Evolutionary conservation across 2,113 vertebrate genomes (phyloP).

Genomic region (Onychostoma macrolepis): DNA sequence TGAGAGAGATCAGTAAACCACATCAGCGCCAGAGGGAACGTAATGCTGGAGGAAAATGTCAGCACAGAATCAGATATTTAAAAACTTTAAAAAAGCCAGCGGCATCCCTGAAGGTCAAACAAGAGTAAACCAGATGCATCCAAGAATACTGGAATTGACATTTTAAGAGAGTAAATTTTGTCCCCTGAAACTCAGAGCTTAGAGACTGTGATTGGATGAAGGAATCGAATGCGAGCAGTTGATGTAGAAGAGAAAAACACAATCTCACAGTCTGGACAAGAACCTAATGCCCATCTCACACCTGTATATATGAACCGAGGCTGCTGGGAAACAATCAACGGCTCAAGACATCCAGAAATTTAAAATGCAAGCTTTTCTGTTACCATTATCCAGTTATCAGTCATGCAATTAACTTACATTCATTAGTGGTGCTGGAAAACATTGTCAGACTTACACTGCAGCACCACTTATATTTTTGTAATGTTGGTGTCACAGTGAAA

Average conservation of each 20-base stretch:
- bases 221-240: not conserved
- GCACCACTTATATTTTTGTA: not conserved
- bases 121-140: not conserved
- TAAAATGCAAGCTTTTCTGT: not conserved
- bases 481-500: not conserved
- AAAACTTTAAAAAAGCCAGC: not conserved
- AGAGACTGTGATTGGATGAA: conserved; percentile 8
- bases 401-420: not conserved
- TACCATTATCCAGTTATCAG: not conserved
- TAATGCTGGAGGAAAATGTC: not conserved
- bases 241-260: not conserved
- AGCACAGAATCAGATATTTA: not conserved
- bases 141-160: not conserved
- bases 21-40: not conserved
- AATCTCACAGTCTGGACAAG: not conserved
- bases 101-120: not conserved
- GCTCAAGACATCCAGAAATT: not conserved
- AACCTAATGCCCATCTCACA: not conserved
- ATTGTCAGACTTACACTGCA: not conserved
- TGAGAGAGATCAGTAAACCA: conserved; percentile 8
- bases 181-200: not conserved
- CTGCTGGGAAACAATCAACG: not conserved
- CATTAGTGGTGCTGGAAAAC: not conserved
- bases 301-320: not conserved
- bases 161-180: not conserved